Evolutionary conservation across 1,140 invertebrate species (phyloP).

Genomic region (Rhysida immarginata): DNA sequence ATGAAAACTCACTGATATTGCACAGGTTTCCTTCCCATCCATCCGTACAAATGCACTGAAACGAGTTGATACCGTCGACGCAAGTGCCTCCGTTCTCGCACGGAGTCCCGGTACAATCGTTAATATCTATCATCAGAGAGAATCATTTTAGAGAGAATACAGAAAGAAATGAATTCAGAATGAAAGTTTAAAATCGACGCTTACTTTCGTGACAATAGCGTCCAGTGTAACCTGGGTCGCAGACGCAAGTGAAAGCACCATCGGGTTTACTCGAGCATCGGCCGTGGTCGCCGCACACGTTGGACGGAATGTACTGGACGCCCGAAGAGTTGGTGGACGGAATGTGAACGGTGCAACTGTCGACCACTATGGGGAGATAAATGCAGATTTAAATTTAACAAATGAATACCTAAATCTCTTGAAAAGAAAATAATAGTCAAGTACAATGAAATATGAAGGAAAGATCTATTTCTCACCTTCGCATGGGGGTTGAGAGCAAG

Average conservation of each 20-base stretch:
- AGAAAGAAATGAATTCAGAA: neutral
- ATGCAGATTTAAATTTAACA: constrained; percentile 10
- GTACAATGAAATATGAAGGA: too few relatives aligned
- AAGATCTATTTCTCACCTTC: too few relatives aligned
- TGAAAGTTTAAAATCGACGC: constrained; percentile 1
- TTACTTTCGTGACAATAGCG: constrained; percentile 31
- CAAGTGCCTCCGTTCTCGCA: constrained; percentile 39
- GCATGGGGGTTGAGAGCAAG: constrained; percentile 25
- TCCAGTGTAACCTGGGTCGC: constrained; percentile 31
- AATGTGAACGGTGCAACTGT: constrained; percentile 35
- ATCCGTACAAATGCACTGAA: constrained; percentile 54
- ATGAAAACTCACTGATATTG: constrained; percentile 16
- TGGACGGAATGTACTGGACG: constrained; percentile 23
- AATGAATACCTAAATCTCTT: too few relatives aligned
- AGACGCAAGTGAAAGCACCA: constrained; percentile 40
- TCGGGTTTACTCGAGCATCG: constrained; percentile 48
- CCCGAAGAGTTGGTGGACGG: constrained; percentile 27
- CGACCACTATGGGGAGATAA: constrained; percentile 29
- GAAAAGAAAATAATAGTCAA: too few relatives aligned
- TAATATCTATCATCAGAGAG: constrained; percentile 17
- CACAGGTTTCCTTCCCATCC: constrained; percentile 37
- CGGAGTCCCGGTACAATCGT: constrained; percentile 23
- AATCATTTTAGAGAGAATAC: neutral
- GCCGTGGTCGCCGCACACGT: constrained; percentile 57
- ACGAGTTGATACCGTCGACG: constrained; percentile 46